Conservation (phyloP, 1,140 invertebrate genomes). For the Portunus trituberculatus region DNA sequence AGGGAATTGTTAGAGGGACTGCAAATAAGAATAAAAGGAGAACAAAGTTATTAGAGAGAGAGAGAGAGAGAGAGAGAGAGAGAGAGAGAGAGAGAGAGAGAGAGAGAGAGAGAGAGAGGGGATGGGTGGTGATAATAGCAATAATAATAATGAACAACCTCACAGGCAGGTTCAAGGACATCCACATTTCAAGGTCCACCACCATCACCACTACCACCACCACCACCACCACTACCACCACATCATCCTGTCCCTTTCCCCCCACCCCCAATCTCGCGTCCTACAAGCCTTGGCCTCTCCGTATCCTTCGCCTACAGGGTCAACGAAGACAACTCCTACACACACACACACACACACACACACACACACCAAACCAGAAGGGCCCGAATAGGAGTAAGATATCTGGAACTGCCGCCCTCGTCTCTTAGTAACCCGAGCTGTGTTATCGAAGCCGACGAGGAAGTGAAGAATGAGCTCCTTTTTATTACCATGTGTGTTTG, state of each 20-base stretch:
- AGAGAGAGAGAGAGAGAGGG: not conserved
- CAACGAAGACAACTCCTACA: not conserved
- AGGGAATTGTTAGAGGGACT: too few relatives aligned
- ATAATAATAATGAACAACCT: not conserved
- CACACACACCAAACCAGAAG: not conserved
- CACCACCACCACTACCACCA: not conserved
- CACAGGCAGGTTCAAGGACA: not conserved
- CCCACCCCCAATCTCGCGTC: not conserved
- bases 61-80: too few relatives aligned
- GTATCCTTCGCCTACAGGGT: not conserved
- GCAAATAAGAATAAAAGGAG: too few relatives aligned
- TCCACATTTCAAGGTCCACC: not conserved
- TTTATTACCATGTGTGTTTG: not conserved
- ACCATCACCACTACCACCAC: not conserved
- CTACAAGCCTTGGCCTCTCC: conserved; percentile 6
- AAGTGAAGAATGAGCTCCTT: not conserved
- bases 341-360: not conserved
- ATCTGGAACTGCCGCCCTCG: not conserved
- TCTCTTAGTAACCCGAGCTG: not conserved
- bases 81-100: too few relatives aligned
- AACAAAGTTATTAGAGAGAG: too few relatives aligned
- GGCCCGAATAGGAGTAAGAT: not conserved
- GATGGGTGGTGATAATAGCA: not conserved
- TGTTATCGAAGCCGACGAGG: not conserved
- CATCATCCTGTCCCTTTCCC: not conserved